Base-by-base conservation (phyloP, 2,113 vertebrate species). In the Opisthocomus hoazin region DNA sequence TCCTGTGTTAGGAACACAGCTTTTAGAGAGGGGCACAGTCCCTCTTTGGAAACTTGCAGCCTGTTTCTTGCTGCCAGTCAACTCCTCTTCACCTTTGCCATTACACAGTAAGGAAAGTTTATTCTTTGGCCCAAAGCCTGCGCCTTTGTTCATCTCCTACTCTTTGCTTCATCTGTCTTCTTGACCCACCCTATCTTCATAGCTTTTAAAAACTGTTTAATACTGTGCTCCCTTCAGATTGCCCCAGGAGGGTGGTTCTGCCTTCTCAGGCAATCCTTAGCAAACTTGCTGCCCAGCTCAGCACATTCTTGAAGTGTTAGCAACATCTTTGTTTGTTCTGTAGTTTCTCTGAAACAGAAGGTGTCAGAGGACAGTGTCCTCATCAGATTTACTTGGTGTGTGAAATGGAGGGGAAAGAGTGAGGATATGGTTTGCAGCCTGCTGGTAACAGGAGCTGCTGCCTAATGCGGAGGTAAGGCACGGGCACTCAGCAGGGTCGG, bases 291-390 rank as follows among this genome's bases (percentile, higher is more conserved):
- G 89, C 94, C 90, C 93, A 93, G 75, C 87, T 96, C 95, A 97
- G 96, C 96, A 95, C 94, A 97, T 96, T 96, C 92, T 93, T 96
- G 76, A 78, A 91, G 82, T 16, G 66, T 96, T 96, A 97, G 87
- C 92, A 96, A 94, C 96, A 90, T 94, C 93, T 90, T 82, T 90
- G 87, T 89, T 90, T 94, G 94, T 94, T 91, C n/a, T 88, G 84
- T 95, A 82, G 54, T 80, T 96, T 96, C 50, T 94, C 78, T 93
- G 85, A 46, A 95, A 39, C 63, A 85, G 82, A 76, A 87, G 81
- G 29, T 93, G 70, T 87, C 87, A 85, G 81, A 97, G 74, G 75
- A 96, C 82, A 60, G 50, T 91, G 91, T 95, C 87, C 82, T 90
- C 82, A 79, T 91, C 66, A 69, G 65, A 70, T 85, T 69, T 76